Evolutionary conservation across 2,797 vertebrate species (phyloP), one percentile per base, ranked within the genome.

Genomic region (Fratercula arctica): DNA sequence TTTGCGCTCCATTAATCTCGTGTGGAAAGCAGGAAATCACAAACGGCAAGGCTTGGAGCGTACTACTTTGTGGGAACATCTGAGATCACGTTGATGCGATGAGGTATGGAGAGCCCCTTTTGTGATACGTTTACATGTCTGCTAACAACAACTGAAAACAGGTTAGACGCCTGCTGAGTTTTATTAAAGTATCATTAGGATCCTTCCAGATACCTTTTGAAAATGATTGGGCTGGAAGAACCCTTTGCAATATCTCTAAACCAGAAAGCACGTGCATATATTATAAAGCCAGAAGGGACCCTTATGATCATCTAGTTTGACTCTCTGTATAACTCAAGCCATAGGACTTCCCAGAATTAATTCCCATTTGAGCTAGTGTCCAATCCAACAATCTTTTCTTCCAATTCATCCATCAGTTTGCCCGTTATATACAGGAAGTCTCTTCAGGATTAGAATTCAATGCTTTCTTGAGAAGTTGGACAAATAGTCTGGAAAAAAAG

Each of bases 381-480:
- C 77, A 95, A 21, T 70, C 68, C 81, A 77, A 60, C 43, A 41
- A 31, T 35, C 21, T 64, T 72, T 41, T 80, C 89, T 87, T 96
- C 86, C 21, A 29, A 11, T 85, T 69, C 50, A 63, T 69, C 59
- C 43, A 28, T 63, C 45, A 21, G 23, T 89, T 93, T 89, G 60
- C 31, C 45, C 28, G 67, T 94, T 75, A 61, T 46, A 24, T 41
- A 74, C 68, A 91, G 86, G 77, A 95, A 90, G 51, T 90, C 48
- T 95, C 87, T 83, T 89, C 90, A 79, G 68, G n/a, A 67, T 76
- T 67, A 80, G 51, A 93, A 93, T 67, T 96, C 93, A 97, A 56
- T 70, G 87, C 88, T 96, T 97, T 85, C 95, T 94, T 95, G 95
- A 94, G 39, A 92, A 94, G 84, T 96, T 96, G 93, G 96, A 94